phyloP scores from a whole-genome alignment of 2,797 vertebrate species.

The Pangasius krempfi region DNA sequence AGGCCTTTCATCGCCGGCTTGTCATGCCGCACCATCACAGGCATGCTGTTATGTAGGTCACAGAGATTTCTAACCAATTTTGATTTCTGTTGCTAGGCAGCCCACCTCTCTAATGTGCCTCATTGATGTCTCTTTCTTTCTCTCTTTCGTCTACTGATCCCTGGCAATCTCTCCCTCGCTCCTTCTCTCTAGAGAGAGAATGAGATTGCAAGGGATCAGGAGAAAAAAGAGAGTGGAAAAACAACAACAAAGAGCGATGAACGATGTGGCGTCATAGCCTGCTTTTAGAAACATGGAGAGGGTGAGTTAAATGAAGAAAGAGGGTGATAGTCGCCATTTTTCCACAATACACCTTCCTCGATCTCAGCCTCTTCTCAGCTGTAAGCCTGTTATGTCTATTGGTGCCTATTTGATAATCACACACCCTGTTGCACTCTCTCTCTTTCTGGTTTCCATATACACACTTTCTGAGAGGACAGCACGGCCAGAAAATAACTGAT shows the following conservation, averaged over 20 bases:
- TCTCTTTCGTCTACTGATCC: constrained; percentile 17
- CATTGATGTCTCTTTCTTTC: constrained; percentile 76
- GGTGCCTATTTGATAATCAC: background rate
- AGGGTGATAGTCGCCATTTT: background rate
- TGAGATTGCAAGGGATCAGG: constrained; percentile 49
- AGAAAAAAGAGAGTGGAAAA: constrained; percentile 36
- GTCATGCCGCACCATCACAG: constrained; percentile 78
- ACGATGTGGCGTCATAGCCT: constrained; percentile 52
- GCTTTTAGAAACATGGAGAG: constrained; percentile 50
- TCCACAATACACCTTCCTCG: background rate
- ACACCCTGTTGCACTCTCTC: background rate
- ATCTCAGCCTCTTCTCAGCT: background rate
- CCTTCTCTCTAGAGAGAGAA: constrained; percentile 17
- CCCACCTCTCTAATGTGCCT: constrained; percentile 77
- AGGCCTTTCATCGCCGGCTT: constrained; percentile 73
- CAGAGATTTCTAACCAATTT: constrained; percentile 72
- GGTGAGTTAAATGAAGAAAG: constrained; percentile 12
- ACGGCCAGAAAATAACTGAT: background rate
- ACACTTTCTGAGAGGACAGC: constrained; percentile 8
- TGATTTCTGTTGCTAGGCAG: constrained; percentile 83
- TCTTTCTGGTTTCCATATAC: background rate
- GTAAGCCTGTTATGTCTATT: background rate
- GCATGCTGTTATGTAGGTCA: constrained; percentile 80
- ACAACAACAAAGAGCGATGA: constrained; percentile 53
- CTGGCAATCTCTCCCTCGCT: background rate